Conservation (phyloP, 2,888 invertebrate species). For the Hemaris fuciformis region DNA sequence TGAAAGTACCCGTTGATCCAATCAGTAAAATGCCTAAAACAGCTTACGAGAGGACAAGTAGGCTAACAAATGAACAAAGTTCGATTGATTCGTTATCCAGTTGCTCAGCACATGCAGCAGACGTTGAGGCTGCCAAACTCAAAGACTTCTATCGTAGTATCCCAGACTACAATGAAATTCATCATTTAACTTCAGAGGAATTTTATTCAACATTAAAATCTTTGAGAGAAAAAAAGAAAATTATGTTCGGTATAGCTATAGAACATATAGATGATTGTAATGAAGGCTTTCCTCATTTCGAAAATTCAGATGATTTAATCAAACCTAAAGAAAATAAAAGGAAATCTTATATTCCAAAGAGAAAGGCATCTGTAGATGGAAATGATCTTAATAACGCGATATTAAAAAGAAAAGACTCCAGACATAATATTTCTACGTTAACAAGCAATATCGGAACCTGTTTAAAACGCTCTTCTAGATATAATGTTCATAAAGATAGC, state of each 20-base stretch:
- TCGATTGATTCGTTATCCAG: constrained; percentile 62
- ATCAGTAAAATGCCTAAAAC: constrained; percentile 87
- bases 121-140: constrained; percentile 81
- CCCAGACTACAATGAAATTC: constrained; percentile 89
- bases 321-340: constrained; percentile 27
- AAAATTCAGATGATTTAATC: background rate
- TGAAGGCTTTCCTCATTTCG: constrained; percentile 37
- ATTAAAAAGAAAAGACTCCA: background rate
- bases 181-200: constrained; percentile 88
- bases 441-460: constrained; percentile 35
- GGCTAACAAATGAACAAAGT: constrained; percentile 57
- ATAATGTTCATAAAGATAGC: constrained; percentile 24
- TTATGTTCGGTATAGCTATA: constrained; percentile 63
- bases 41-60: constrained; percentile 83
- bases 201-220: constrained; percentile 87
- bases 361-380: constrained; percentile 25
- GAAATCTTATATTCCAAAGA: constrained; percentile 34
- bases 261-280: constrained; percentile 56
- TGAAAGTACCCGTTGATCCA: constrained; percentile 87
- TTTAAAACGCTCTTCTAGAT: constrained; percentile 34
- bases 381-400: constrained; percentile 1
- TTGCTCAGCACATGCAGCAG: constrained; percentile 51
- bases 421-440: background rate
- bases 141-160: constrained; percentile 89
- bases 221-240: constrained; percentile 84